A percentile compares a stretch with the other conserved stretches of the same genome.
These are phyloP conservation scores for Promerops cafer DNA, from an alignment of 2,113 vertebrate genomes.

Conservation along the genomic window DNA sequence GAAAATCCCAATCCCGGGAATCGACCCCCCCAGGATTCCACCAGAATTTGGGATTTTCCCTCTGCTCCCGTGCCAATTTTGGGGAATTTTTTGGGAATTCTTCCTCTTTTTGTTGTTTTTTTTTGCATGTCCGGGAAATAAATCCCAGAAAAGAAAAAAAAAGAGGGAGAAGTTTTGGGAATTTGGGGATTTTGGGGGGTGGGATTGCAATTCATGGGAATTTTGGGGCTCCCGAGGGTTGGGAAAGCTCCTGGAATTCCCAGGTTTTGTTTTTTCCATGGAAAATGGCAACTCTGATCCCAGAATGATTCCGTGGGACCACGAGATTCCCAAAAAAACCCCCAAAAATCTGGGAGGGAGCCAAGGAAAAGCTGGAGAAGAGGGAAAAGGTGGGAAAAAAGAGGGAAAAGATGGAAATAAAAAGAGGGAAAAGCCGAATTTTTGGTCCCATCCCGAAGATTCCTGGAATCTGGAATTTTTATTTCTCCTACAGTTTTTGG, in stretches of 20 bases:
- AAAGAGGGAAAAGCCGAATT: background rate
- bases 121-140: background rate
- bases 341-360: no score
- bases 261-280: background rate
- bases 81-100: background rate
- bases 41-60: background rate
- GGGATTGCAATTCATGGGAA: background rate
- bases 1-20: background rate
- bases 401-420: background rate
- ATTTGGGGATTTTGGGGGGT: background rate
- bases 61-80: background rate
- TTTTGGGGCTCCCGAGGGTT: background rate
- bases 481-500: background rate
- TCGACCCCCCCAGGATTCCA: background rate
- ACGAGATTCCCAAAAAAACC: background rate
- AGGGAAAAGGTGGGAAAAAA: no score
- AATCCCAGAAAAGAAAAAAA: background rate
- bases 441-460: background rate
- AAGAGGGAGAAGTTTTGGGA: background rate
- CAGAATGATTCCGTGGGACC: background rate
- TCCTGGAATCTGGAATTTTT: background rate
- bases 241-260: background rate
- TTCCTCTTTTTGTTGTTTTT: background rate
- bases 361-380: background rate
- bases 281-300: background rate